Evolutionary conservation across 2,797 vertebrate genomes (phyloP).

Genomic region (Arnoldichthys spilopterus): DNA sequence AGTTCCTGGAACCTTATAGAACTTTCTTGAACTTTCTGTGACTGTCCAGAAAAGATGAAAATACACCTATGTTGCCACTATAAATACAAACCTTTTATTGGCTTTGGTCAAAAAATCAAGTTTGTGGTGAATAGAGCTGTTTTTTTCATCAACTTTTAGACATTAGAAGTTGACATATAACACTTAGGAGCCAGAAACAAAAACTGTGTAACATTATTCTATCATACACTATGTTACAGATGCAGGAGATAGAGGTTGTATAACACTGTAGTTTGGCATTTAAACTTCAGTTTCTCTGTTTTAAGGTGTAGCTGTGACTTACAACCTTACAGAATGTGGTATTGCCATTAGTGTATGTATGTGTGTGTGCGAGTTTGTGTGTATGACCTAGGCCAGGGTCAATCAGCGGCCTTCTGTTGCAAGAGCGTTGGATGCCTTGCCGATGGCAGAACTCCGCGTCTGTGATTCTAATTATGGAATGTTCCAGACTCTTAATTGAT

Average conservation of each 20-base stretch:
- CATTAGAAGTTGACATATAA: too few relatives aligned
- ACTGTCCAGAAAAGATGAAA: too few relatives aligned
- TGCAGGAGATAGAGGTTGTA: neutral
- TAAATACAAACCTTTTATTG: too few relatives aligned
- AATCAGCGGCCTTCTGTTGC: conserved; percentile 63
- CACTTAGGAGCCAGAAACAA: too few relatives aligned
- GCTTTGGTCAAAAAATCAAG: too few relatives aligned
- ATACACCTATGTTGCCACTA: too few relatives aligned
- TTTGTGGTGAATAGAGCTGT: too few relatives aligned
- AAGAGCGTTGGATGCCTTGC: conserved; percentile 65
- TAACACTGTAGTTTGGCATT: neutral
- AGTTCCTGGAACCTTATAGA: too few relatives aligned
- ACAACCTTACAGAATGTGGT: conserved; percentile 42
- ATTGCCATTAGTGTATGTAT: conserved; percentile 58
- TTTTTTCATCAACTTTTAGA: too few relatives aligned
- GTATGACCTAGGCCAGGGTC: conserved; percentile 56
- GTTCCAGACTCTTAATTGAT: conserved; percentile 83
- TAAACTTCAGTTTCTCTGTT: neutral
- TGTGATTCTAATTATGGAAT: conserved; percentile 79
- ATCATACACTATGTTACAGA: neutral
- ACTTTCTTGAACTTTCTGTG: too few relatives aligned
- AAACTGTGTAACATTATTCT: too few relatives aligned
- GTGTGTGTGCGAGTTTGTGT: conserved; percentile 28
- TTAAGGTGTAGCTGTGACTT: conserved; percentile 22
- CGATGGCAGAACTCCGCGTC: conserved; percentile 65